A percentile compares a stretch with the other conserved stretches of the same genome.
Evolutionary conservation across 1,140 invertebrate genomes (phyloP).

Genomic region (Magallana angulata): DNA sequence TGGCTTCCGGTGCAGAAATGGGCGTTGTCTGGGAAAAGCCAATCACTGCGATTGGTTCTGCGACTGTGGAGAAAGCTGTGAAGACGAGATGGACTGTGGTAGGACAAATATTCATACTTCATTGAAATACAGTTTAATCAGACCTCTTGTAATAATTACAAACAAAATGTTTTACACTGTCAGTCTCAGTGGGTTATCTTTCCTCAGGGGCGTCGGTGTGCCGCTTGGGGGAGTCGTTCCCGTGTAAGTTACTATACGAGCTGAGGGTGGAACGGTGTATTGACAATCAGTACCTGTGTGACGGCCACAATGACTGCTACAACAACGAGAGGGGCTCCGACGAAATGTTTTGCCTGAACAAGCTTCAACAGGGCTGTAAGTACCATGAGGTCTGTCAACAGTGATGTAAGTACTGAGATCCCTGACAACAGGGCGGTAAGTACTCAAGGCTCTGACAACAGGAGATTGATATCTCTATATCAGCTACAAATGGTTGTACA

Average conservation of each 20-base stretch:
- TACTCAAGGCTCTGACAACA: too few relatives aligned
- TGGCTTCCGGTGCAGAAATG: constrained; percentile 78
- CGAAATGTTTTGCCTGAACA: constrained; percentile 77
- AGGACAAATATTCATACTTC: constrained; percentile 38
- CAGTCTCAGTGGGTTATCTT: too few relatives aligned
- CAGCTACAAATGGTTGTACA: too few relatives aligned
- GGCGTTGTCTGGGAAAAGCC: constrained; percentile 79
- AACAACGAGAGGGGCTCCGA: constrained; percentile 76
- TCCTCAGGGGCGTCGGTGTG: constrained; percentile 54
- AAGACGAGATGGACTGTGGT: constrained; percentile 76
- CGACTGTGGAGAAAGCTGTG: constrained; percentile 77
- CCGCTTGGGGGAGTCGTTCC: constrained; percentile 56
- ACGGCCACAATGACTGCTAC: constrained; percentile 79
- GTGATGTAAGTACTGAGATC: too few relatives aligned
- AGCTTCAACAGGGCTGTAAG: not conserved
- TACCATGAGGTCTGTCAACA: constrained; percentile 20
- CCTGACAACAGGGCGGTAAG: too few relatives aligned
- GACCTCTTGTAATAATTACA: too few relatives aligned
- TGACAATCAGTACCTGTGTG: constrained; percentile 76
- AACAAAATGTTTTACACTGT: too few relatives aligned
- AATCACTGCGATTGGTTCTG: constrained; percentile 80
- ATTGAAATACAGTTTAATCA: too few relatives aligned
- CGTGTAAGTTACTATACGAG: constrained; percentile 55
- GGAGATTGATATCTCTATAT: too few relatives aligned
- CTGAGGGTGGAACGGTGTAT: constrained; percentile 65